Evolutionary conservation across 1,140 invertebrate species (phyloP), one percentile per base, ranked within the genome.

Genomic region (Mercenaria mercenaria): DNA sequence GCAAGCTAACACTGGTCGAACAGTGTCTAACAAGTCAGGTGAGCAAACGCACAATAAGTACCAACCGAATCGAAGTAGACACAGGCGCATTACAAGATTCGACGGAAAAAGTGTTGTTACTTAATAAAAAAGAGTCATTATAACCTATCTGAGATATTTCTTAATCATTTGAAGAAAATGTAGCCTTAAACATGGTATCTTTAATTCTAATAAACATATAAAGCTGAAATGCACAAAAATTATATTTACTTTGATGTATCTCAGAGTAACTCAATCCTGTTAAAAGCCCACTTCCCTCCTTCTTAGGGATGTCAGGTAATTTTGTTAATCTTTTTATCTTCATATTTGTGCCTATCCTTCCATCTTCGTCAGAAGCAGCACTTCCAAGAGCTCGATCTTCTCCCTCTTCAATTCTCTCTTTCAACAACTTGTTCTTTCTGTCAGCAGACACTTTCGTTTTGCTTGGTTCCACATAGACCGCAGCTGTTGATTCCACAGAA

Each of bases 231-330:
- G n/a, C n/a, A n/a, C n/a, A 59, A 59, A 11, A 15, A 4, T 56
- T 56, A 56, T 64, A 81, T 77, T 50, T 88, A 88, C 86, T 88
- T 72, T 80, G 26, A 39, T 88, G 76, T 11, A 88, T n/a, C 13
- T 67, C 64, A 15, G 52, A 34, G 47, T 88, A 88, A 10, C 37
- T 52, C n/a, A 88, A 39, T 13, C 77, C 86, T 29, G 41, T 47
- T 1, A 56, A 3, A 2, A 88, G 61, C 18, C 86, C 61, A 8
- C 50, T 72, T 20, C 61, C 77, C 72, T 88, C 86, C 39, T 81
- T 88, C 47, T 69, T 69, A 4, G 56, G 8, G 29, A 88, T 88
- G 4, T 80, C 61, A 13, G 86, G 86, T 23, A 88, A 41, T n/a
- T 72, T 84, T 0, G 43, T 84, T 37, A 88, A 43, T 20, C 74